Percentiles rank a stretch among this genome's conserved stretches.
These are phyloP conservation scores for Hemiscyllium ocellatum DNA, from an alignment of 2,113 vertebrate genomes.

Conservation along the genomic window DNA sequence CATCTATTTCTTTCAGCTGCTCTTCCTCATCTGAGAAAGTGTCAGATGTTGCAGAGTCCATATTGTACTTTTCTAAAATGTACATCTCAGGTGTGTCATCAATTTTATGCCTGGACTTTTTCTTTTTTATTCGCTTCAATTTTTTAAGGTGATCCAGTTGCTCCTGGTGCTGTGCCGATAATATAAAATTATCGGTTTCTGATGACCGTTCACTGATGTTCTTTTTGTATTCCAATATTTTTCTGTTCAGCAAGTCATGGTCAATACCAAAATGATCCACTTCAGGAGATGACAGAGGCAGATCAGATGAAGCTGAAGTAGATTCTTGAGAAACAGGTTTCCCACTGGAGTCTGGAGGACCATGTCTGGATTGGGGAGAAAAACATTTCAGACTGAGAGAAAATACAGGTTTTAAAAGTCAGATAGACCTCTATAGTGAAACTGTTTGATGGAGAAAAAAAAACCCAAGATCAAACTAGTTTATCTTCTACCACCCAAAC, in stretches of 20 bases:
- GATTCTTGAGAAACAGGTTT: background rate
- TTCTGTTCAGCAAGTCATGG: constrained; percentile 63
- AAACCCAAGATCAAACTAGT: background rate
- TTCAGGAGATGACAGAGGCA: constrained; percentile 24
- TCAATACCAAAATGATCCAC: constrained; percentile 61
- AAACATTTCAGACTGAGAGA: background rate
- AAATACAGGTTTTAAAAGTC: background rate
- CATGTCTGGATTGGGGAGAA: background rate
- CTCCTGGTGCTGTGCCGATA: constrained; percentile 49
- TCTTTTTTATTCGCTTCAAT: constrained; percentile 49
- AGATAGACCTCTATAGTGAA: background rate
- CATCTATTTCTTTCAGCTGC: constrained; percentile 45
- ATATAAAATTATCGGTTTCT: background rate
- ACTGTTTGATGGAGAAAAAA: background rate
- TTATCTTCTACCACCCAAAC: background rate
- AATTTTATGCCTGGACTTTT: constrained; percentile 40
- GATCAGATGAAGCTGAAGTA: background rate
- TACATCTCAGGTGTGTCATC: constrained; percentile 50
- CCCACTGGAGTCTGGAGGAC: background rate
- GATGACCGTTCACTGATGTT: constrained; percentile 42
- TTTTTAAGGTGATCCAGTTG: constrained; percentile 48
- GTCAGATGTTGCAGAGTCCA: constrained; percentile 23
- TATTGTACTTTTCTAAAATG: constrained; percentile 43
- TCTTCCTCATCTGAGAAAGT: background rate
- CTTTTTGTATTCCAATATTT: constrained; percentile 66